Percentiles rank a stretch among this genome's conserved stretches.
Conservation (phyloP, 2,113 vertebrate species). For the Lucifuga dentata region DNA sequence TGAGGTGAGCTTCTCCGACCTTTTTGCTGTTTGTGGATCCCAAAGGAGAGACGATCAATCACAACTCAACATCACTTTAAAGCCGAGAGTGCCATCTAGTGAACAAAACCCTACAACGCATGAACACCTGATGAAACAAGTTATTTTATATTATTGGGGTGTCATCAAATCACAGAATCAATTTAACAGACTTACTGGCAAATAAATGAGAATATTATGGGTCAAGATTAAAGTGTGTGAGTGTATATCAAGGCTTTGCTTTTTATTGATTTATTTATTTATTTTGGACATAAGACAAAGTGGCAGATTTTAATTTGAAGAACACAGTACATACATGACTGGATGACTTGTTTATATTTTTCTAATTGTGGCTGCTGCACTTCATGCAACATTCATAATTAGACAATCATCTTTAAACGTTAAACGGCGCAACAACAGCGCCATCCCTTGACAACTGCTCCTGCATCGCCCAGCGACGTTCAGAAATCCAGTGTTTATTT, state of each 20-base stretch:
- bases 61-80: background rate
- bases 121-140: no score
- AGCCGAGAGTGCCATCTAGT: conserved; percentile 47
- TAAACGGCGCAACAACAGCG: conserved; percentile 28
- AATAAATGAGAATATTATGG: no score
- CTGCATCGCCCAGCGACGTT: background rate
- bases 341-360: background rate
- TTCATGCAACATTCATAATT: background rate
- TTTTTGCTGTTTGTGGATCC: no score
- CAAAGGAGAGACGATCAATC: no score
- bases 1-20: no score
- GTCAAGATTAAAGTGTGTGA: no score
- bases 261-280: background rate
- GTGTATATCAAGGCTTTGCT: background rate
- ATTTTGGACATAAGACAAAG: conserved; percentile 21
- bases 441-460: conserved; percentile 41
- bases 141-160: no score
- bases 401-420: conserved; percentile 12
- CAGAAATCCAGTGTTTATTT: conserved; percentile 64
- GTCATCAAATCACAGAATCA: background rate
- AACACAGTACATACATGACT: no score
- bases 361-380: background rate
- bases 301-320: no score
- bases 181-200: no score
- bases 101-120: background rate